Evolutionary conservation across 2,113 vertebrate species (phyloP).

Genomic region (Hylia prasina): DNA sequence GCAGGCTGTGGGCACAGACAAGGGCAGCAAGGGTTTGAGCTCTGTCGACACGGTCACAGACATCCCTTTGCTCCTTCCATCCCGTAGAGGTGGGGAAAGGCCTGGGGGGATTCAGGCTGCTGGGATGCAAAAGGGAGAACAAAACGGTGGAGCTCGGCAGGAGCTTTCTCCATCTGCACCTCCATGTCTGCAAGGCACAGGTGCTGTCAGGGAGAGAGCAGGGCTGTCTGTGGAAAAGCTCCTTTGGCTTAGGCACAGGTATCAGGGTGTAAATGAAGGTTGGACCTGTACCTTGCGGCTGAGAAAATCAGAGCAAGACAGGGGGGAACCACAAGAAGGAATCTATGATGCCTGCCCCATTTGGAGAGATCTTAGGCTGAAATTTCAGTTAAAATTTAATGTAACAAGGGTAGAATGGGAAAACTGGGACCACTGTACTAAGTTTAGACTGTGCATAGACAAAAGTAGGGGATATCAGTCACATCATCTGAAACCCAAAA

Average conservation of each 20-base stretch:
- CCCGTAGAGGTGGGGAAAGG: not conserved
- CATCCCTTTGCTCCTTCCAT: not conserved
- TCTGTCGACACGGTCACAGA: rapidly evolving
- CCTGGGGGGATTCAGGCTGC: not conserved
- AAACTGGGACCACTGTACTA: not conserved
- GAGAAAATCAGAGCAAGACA: not conserved
- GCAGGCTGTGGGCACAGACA: constrained; percentile 76
- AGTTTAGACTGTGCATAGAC: not conserved
- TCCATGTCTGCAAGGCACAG: not conserved
- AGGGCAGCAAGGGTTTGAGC: not conserved
- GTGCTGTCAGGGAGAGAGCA: not conserved
- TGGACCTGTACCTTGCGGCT: not conserved
- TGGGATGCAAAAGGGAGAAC: not conserved
- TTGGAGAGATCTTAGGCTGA: not conserved
- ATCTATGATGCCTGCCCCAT: not conserved
- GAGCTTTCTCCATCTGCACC: not conserved
- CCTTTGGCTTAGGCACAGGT: not conserved
- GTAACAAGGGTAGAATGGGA: not conserved
- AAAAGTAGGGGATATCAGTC: not conserved
- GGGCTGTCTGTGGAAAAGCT: not conserved
- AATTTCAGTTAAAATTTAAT: not conserved
- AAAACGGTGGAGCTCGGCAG: not conserved
- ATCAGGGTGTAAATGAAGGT: not conserved
- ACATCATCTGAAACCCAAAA: not conserved
- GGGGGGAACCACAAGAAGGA: not conserved